Evolutionary conservation across 2,888 invertebrate species (phyloP).

Genomic region (Sphinx pinastri): DNA sequence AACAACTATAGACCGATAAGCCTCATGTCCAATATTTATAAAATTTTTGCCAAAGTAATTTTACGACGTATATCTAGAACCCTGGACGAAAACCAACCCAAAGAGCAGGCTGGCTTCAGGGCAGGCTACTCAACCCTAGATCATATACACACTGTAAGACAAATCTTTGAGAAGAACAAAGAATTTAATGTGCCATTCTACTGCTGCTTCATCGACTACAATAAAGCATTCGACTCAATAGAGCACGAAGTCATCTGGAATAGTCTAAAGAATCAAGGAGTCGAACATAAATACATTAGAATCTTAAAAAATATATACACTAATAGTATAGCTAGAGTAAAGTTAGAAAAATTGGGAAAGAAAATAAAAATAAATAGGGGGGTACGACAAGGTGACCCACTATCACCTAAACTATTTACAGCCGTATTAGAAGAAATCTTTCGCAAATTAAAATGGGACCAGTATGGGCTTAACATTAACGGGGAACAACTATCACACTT

Average conservation of each 20-base stretch:
- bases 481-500: background rate
- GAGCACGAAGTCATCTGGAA: background rate
- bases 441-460: background rate
- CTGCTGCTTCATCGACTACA: background rate
- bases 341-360: background rate
- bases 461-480: background rate
- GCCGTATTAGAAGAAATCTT: background rate
- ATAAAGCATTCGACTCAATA: background rate
- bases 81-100: background rate
- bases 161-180: background rate
- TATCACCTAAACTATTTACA: background rate
- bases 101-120: background rate
- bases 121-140: background rate
- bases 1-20: too few relatives aligned
- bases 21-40: too few relatives aligned
- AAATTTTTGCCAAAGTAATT: background rate
- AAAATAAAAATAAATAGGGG: background rate
- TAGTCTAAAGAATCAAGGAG: background rate
- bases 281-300: background rate
- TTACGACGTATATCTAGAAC: background rate
- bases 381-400: background rate
- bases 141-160: background rate
- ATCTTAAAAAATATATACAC: background rate
- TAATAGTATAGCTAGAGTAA: background rate
- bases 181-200: background rate